Base-by-base conservation (phyloP, 2,113 vertebrate genomes). In the Clarias gariepinus region DNA sequence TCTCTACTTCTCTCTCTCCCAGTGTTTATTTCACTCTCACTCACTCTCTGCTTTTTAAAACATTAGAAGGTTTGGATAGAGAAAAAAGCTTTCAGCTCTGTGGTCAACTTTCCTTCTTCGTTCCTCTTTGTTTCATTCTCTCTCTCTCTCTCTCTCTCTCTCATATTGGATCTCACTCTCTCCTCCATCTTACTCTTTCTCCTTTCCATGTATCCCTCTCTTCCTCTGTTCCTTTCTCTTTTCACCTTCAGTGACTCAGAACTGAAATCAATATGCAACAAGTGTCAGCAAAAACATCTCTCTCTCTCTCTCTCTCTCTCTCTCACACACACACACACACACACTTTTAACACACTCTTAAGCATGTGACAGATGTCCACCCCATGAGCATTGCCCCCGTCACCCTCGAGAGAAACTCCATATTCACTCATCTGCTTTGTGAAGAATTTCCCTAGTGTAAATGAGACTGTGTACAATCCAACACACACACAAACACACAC, bases 251-350 rank as follows among this genome's bases (percentile, higher is more conserved):
- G 4, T 16, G 66, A 28, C 0, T 69, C 69, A 73, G 41, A 74
- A 74, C 9, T 25, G 41, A 74, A 47, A 74, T 74, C 71, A 47
- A 52, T 52, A 25, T 74, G 71, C 71, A 74, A 73, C 71, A 73
- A 73, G 69, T 73, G 30, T 68, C 64, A 68, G 21, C 36, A 47
- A 47, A 5, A 74, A 12, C 10, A 11, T 23, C 21, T 23, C 71
- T 47, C 36, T 41, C 19, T 23, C 33, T 41, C 36, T 11, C 18
- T 21, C 18, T 1, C 18, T 16, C 61, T 64, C 63, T 64, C 63
- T 64, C 63, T 64, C 64, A 1, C 64, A 28, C 63, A 13, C n/a
- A 28, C 64, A 36, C 69, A 36, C 71, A 41, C 71, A 4, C 36
- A 47, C 19, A 74, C 10, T 36, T 3, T 36, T 36, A 36, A 47